Evolutionary conservation across 92 coral and sea anemone genomes (phyloP).

Genomic region (Ricordea florida): DNA sequence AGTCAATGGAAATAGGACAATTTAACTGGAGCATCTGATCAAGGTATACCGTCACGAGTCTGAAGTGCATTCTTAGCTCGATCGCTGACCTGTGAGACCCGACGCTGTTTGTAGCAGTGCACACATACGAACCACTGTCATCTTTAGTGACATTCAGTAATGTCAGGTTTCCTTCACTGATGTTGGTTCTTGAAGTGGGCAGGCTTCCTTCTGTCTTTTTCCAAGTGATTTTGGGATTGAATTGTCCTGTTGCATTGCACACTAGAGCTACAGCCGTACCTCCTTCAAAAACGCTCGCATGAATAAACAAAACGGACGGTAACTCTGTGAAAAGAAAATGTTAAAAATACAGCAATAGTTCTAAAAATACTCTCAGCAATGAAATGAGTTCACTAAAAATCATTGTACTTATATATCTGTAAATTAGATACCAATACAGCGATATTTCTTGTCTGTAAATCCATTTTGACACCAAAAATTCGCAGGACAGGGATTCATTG

Average conservation of each 20-base stretch:
- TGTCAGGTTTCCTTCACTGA: not conserved
- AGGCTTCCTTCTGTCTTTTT: not conserved
- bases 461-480: too few relatives aligned
- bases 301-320: too few relatives aligned
- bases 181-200: not conserved
- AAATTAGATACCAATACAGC: too few relatives aligned
- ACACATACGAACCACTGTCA: slow-evolving; percentile 24
- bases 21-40: not conserved
- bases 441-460: too few relatives aligned
- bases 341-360: too few relatives aligned
- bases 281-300: not conserved
- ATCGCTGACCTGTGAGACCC: not conserved
- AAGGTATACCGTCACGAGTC: not conserved
- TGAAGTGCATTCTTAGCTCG: not conserved
- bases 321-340: too few relatives aligned
- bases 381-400: too few relatives aligned
- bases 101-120: slow-evolving; percentile 20
- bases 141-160: not conserved
- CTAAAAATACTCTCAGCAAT: too few relatives aligned
- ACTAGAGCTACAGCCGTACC: not conserved
- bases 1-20: not conserved
- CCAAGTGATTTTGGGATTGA: not conserved
- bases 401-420: too few relatives aligned
- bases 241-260: slow-evolving; percentile 5
- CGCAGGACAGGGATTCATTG: too few relatives aligned